Evolutionary conservation across 2,113 vertebrate genomes (phyloP).

Genomic region (Burhinus bistriatus): DNA sequence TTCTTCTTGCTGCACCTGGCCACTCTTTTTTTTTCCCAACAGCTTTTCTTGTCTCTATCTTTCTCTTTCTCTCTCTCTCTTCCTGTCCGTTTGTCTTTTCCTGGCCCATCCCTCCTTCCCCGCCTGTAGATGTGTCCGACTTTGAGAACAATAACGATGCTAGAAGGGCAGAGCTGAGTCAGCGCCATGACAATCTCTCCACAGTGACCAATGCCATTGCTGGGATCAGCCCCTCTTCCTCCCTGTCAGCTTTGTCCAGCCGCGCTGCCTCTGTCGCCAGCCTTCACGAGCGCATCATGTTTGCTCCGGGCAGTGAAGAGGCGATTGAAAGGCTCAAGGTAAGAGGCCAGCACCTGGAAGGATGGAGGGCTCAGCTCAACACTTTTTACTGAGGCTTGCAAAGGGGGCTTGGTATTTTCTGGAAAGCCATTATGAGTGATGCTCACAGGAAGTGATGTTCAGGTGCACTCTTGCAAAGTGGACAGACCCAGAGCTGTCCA

Average conservation of each 20-base stretch:
- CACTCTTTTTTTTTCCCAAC: constrained; percentile 53
- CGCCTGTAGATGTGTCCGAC: constrained; percentile 81
- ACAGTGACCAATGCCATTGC: constrained; percentile 98
- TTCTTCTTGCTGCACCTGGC: constrained; percentile 32
- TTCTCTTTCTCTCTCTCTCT: constrained; percentile 68
- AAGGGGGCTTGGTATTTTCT: background rate
- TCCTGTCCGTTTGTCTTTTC: constrained; percentile 47
- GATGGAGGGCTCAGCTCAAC: fast-evolving
- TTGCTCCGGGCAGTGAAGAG: constrained; percentile 93
- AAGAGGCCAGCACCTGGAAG: background rate
- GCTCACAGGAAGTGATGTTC: fast-evolving
- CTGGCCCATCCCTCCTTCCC: constrained; percentile 28
- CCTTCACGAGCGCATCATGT: constrained; percentile 94
- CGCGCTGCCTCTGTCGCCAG: constrained; percentile 91
- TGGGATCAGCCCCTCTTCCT: constrained; percentile 95
- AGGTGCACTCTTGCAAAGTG: fast-evolving
- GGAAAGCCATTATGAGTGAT: background rate
- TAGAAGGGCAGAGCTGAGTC: constrained; percentile 77
- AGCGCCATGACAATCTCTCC: constrained; percentile 90
- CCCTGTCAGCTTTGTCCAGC: constrained; percentile 91
- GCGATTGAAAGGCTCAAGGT: constrained; percentile 97
- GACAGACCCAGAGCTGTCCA: background rate
- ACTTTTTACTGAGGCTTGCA: background rate
- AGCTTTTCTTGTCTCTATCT: constrained; percentile 67
- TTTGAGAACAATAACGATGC: constrained; percentile 85